Base-by-base conservation (phyloP, 2,888 invertebrate genomes). In the Lacanobia wlatinum region DNA sequence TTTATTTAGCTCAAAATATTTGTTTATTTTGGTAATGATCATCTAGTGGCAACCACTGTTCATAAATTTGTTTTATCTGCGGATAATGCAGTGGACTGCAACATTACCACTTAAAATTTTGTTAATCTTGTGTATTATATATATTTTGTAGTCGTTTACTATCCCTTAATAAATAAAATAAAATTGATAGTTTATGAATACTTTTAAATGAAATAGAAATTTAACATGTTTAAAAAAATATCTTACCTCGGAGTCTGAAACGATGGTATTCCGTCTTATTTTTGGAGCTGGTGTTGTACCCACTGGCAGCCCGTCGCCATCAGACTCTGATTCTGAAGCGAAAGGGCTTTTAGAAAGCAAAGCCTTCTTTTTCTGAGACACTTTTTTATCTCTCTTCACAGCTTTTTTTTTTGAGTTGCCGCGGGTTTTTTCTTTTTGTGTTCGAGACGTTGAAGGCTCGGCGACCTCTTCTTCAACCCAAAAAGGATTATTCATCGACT, bases 271-370 rank as follows among this genome's bases (percentile, higher is more conserved):
- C 46, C 60, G 60, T 1, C 18, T 60, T 43, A 46, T 60, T 60
- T 60, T 60, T 46, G n/a, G 60, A 43, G 46, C 28, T 23, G 60
- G 4, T 60, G 46, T 43, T 60, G 59, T 7, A 43, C 43, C 60
- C 46, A 60, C 9, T 46, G 2, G 21, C 23, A 4, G 60, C 1
- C 46, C 60, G 43, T 60, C 60, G 60, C 60, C 46, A 60, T 60
- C 60, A 28, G 46, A 60, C 46, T 50, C 50, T 50, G 60, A 8
- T 60, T 60, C 60, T 60, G 60, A 60, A 60, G 60, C 46, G 60
- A 60, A 60, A 8, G 60, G 60, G 60, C 2, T n/a, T 46, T 60
- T 46, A 28, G 43, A 46, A 60, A 46, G 46, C n/a, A 43, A 60
- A 46, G 60, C 16, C 46, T 60, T 60, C 46, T 60, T 60, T 8